A percentile compares a stretch with the other conserved stretches of the same genome.
Conservation (phyloP, 2,113 vertebrate genomes). For the Myrmophylax atrothorax region DNA sequence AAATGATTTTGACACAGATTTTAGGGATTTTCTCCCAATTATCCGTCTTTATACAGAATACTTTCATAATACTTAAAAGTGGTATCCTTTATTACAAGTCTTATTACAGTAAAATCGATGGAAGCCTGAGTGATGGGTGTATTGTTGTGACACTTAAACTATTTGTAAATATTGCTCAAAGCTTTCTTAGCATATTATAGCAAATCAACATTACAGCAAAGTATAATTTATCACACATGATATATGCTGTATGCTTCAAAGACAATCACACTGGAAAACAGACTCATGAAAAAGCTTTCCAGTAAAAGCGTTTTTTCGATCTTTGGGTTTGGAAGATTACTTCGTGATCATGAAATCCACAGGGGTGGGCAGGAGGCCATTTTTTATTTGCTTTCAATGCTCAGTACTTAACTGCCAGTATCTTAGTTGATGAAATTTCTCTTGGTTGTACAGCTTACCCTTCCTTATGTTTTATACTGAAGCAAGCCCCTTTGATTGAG, state of each 20-base stretch:
- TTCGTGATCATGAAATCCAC: neutral
- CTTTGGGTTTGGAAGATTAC: neutral
- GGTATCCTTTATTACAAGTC: conserved; percentile 67
- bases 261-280: conserved; percentile 32
- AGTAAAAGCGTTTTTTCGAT: neutral
- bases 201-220: conserved; percentile 69
- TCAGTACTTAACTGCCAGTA: neutral
- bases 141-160: conserved; percentile 79
- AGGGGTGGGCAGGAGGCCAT: neutral
- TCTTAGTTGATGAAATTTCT: neutral
- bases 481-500: neutral
- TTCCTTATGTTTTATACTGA: neutral
- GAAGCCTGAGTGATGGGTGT: conserved; percentile 71
- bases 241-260: conserved; percentile 62
- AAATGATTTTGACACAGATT: conserved; percentile 54
- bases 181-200: conserved; percentile 77
- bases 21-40: conserved; percentile 55
- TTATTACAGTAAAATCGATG: conserved; percentile 63
- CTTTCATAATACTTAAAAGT: conserved; percentile 58
- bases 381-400: neutral
- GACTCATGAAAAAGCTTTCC: neutral
- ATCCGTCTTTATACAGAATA: conserved; percentile 48
- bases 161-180: conserved; percentile 82
- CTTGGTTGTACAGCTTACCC: neutral
- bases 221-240: conserved; percentile 74